phyloP scores from a whole-genome alignment of 2,888 invertebrate genomes.

The Papilio demoleus region DNA sequence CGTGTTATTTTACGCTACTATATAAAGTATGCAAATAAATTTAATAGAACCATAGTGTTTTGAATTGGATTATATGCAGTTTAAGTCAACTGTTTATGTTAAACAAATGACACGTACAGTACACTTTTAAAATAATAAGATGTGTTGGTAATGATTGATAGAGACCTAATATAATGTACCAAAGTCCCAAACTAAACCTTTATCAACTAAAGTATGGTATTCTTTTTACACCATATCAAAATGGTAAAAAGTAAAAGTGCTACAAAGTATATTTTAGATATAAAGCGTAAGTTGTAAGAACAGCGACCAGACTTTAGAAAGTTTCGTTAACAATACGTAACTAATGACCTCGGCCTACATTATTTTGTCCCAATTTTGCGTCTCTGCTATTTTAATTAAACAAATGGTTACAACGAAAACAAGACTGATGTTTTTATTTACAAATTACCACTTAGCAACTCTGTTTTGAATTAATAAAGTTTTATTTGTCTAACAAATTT shows the following conservation, averaged over 20 bases:
- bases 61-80: no score
- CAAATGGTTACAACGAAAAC: constrained; percentile 19
- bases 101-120: no score
- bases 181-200: no score
- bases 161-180: no score
- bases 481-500: not conserved
- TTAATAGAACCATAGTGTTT: no score
- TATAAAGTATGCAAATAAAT: no score
- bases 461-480: not conserved
- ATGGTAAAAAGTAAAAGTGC: constrained; percentile 2
- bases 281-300: not conserved
- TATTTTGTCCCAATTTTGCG: constrained; percentile 20
- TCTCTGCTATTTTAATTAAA: constrained; percentile 23
- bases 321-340: constrained; percentile 19
- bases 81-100: no score
- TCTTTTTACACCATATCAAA: no score
- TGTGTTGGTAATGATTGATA: no score
- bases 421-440: constrained; percentile 20
- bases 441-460: constrained; percentile 3
- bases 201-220: no score
- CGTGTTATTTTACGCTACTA: no score
- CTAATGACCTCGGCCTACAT: constrained; percentile 24
- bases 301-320: constrained; percentile 18
- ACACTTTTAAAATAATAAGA: no score
- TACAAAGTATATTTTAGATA: constrained; percentile 1